Conservation (phyloP, 2,888 invertebrate species). For the Lepeophtheirus nordmannii region DNA sequence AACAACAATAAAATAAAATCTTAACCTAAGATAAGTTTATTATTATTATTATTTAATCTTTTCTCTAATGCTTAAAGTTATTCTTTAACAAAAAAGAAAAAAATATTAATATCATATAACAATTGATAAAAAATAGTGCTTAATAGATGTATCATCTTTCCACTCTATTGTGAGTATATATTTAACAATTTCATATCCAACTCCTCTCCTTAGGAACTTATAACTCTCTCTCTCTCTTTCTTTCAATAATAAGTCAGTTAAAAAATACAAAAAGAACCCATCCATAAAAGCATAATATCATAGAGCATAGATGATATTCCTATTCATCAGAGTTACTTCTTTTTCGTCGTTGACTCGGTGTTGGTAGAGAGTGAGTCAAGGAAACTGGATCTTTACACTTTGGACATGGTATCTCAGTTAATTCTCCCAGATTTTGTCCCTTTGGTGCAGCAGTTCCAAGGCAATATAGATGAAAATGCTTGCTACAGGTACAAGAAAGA, state of each 20-base stretch:
- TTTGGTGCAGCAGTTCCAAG: background rate
- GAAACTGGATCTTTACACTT: background rate
- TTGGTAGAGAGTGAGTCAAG: background rate
- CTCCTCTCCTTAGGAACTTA: too few relatives aligned
- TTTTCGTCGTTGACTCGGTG: background rate
- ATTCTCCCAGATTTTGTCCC: background rate
- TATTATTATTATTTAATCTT: too few relatives aligned
- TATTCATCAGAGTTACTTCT: background rate
- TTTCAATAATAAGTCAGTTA: too few relatives aligned
- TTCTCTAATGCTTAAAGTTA: too few relatives aligned
- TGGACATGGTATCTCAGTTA: background rate
- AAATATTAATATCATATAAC: background rate
- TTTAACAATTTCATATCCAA: background rate
- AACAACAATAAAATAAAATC: too few relatives aligned
- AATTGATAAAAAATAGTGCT: background rate
- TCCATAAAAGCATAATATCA: background rate
- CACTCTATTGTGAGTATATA: background rate
- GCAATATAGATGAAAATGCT: background rate
- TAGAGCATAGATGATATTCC: too few relatives aligned
- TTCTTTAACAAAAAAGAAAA: background rate
- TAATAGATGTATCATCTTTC: constrained; percentile 2
- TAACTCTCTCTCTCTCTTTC: too few relatives aligned
- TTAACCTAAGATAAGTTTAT: too few relatives aligned
- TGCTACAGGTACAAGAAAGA: background rate
- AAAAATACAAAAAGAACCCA: too few relatives aligned